Evolutionary conservation across 2,797 vertebrate species (phyloP).

Genomic region (Brotogeris chrysoptera): DNA sequence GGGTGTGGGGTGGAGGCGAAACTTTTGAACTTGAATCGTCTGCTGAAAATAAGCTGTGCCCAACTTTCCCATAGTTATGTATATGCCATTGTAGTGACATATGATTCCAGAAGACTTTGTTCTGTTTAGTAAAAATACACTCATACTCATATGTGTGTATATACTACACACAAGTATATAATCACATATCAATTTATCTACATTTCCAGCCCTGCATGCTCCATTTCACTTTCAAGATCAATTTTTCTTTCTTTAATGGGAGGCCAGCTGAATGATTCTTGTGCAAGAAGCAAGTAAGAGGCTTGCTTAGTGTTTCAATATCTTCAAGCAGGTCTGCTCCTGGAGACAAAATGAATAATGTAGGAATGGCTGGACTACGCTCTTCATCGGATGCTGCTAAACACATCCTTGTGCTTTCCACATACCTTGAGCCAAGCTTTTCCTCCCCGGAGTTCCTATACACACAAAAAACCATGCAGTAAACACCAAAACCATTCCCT

Average conservation of each 20-base stretch:
- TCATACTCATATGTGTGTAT: not conserved
- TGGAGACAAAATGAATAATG: conserved; percentile 87
- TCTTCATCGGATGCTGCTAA: conserved; percentile 81
- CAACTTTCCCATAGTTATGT: not conserved
- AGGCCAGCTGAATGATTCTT: not conserved
- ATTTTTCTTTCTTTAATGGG: not conserved
- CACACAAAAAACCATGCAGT: not conserved
- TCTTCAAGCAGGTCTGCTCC: conserved; percentile 83
- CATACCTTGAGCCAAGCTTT: conserved; percentile 80
- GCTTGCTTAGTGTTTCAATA: conserved; percentile 79
- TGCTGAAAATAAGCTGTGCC: conserved; percentile 11
- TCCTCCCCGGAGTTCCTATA: conserved; percentile 83
- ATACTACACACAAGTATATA: not conserved
- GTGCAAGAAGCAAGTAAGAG: not conserved
- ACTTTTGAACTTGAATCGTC: conserved; percentile 13
- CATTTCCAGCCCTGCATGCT: not conserved
- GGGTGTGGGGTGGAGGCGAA: not conserved
- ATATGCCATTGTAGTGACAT: not conserved
- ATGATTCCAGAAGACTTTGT: not conserved
- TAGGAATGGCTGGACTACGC: conserved; percentile 74
- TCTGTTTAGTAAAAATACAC: not conserved
- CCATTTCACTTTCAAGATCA: not conserved
- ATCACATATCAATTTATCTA: not conserved
- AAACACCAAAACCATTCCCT: not conserved
- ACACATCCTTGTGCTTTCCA: conserved; percentile 72